These are phyloP conservation scores for Trachemys scripta DNA, from an alignment of 2,113 vertebrate species.

Conservation along the genomic window DNA sequence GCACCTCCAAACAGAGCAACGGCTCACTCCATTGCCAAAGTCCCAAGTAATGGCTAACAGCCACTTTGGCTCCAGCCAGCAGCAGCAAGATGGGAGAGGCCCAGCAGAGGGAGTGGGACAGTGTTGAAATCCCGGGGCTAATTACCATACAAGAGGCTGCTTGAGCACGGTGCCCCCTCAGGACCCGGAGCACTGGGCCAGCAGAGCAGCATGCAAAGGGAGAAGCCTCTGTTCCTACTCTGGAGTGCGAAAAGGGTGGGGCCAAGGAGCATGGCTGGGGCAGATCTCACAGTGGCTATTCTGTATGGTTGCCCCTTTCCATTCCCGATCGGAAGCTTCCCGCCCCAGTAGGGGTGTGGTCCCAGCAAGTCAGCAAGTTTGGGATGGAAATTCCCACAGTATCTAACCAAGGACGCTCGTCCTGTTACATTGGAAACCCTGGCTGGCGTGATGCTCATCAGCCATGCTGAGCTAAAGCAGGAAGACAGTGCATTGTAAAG, in stretches of 20 bases:
- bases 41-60: too few relatives aligned
- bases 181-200: background rate
- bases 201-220: background rate
- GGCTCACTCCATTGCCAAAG: background rate
- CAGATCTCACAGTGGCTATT: background rate
- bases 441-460: slow-evolving; percentile 45
- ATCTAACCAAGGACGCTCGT: slow-evolving; percentile 19
- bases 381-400: slow-evolving; percentile 56
- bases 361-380: background rate
- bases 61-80: background rate
- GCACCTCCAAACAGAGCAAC: background rate
- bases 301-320: rapidly evolving
- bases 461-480: slow-evolving; percentile 46
- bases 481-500: slow-evolving; percentile 74
- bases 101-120: background rate
- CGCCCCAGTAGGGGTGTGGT: rapidly evolving
- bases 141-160: rapidly evolving
- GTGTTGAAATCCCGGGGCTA: background rate
- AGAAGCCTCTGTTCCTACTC: background rate
- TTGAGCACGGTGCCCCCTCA: background rate
- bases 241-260: background rate
- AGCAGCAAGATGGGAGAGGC: background rate
- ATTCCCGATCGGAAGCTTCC: background rate
- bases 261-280: background rate
- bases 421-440: slow-evolving; percentile 25